Evolutionary conservation across 2,113 vertebrate species (phyloP), one percentile per base, ranked within the genome.

Genomic region (Ammodytes dubius): DNA sequence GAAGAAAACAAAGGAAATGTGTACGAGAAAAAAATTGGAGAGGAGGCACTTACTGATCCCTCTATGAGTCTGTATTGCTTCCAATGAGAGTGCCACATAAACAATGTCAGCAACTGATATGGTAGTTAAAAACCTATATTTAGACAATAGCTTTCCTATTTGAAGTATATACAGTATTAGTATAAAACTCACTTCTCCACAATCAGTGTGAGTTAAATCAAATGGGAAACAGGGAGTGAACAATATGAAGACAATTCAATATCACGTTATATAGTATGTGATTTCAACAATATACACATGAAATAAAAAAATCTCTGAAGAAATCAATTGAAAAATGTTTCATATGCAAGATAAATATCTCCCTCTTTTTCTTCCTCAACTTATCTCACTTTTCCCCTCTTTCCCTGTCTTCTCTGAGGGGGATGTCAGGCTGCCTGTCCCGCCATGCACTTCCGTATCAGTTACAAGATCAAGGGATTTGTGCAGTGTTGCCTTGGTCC

Each of bases 381-480:
- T 14, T 50, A 47, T 37, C 70, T 87, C 59, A 81, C 77, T 77
- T 82, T 67, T 71, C 37, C 58, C 53, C 71, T 76, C 61, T 70
- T 79, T 67, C 66, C 65, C 73, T 46, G 37, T 67, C 57, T 13
- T 76, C 37, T 14, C 59, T 17, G 3, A 15, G 60, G 68, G 40
- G 2, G 6, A 63, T 75, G 75, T 77, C 67, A 63, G 71, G 52
- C 64, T 45, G 77, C 57, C 42, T 27, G 27, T 27, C 27, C 27
- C 27, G 27, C 27, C 27, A 27, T 27, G 27, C 11, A 17, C 17
- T 35, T 27, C 27, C 27, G 6, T 66, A 70, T 64, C 37, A 75
- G 60, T 17, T 13, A 40, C 65, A 54, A 35, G 45, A 50, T 78
- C 47, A 72, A 69, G 40, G 53, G 49, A 35, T 35, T 56, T 42